These are phyloP conservation scores for Tamias sibiricus DNA, from an alignment of 2,113 vertebrate species.

Conservation along the genomic window DNA sequence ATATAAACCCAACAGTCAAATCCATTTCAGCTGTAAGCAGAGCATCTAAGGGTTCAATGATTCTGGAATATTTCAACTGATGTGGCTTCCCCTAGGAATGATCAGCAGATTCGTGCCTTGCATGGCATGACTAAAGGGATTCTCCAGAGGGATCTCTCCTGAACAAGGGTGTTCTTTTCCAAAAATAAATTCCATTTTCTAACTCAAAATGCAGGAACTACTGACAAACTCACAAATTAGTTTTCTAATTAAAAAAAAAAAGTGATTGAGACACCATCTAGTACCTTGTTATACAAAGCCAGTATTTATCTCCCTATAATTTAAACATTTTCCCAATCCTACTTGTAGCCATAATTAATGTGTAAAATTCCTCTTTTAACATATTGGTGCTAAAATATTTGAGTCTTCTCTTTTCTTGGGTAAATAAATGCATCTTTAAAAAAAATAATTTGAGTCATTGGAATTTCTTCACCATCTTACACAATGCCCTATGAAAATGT, in stretches of 20 bases:
- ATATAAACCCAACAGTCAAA: not conserved
- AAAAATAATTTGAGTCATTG: not conserved
- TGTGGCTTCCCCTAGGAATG: not conserved
- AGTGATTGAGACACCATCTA: not conserved
- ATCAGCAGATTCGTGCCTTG: not conserved
- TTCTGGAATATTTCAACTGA: slow-evolving; percentile 9
- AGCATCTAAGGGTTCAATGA: not conserved
- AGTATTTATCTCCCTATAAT: not conserved
- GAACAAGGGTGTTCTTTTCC: not conserved
- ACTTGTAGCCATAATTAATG: not conserved
- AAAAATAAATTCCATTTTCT: slow-evolving; percentile 32
- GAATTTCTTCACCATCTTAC: slow-evolving; percentile 4
- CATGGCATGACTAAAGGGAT: not conserved
- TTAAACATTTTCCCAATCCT: not conserved
- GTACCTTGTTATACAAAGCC: not conserved
- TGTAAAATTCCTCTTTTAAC: not conserved
- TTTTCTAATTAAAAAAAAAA: not conserved
- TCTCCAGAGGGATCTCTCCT: not conserved
- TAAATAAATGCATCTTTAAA: not conserved
- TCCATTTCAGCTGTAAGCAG: not conserved
- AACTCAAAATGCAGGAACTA: not conserved
- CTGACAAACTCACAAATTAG: not conserved
- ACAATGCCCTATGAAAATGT: slow-evolving; percentile 7
- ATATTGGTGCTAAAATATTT: not conserved
- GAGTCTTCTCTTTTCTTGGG: not conserved